Evolutionary conservation across 2,113 vertebrate species (phyloP).

Genomic region (Neolamprologus ventralis): DNA sequence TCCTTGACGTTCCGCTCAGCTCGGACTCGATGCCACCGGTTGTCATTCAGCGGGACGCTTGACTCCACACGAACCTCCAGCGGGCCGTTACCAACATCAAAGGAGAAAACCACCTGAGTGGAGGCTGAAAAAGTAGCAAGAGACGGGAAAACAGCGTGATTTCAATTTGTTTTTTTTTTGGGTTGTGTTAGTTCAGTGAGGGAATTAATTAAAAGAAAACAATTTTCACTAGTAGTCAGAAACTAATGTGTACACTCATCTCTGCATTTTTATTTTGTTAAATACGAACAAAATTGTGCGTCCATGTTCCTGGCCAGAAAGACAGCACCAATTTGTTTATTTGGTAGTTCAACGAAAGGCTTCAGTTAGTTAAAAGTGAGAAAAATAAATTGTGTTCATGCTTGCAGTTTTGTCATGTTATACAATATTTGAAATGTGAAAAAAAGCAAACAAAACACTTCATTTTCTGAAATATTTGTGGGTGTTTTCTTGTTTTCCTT

Average conservation of each 20-base stretch:
- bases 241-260: not conserved
- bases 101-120: conserved; percentile 82
- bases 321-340: not conserved
- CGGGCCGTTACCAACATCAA: conserved; percentile 91
- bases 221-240: not conserved
- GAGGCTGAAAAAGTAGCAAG: conserved; percentile 37
- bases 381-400: not conserved
- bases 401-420: not conserved
- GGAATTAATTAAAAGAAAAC: not conserved
- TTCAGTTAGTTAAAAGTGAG: not conserved
- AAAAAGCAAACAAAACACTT: not conserved
- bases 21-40: conserved; percentile 86
- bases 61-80: conserved; percentile 77
- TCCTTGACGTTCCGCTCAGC: conserved; percentile 89
- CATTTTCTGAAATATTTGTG: not conserved
- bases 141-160: not conserved
- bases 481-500: not conserved
- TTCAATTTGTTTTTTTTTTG: not conserved
- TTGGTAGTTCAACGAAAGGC: not conserved
- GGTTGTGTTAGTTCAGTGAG: not conserved
- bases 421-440: not conserved
- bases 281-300: not conserved
- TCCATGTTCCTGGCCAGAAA: not conserved
- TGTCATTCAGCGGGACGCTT: conserved; percentile 73
- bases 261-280: not conserved